phyloP scores from a whole-genome alignment of 2,797 vertebrate species.

The Acipenser oxyrinchus region DNA sequence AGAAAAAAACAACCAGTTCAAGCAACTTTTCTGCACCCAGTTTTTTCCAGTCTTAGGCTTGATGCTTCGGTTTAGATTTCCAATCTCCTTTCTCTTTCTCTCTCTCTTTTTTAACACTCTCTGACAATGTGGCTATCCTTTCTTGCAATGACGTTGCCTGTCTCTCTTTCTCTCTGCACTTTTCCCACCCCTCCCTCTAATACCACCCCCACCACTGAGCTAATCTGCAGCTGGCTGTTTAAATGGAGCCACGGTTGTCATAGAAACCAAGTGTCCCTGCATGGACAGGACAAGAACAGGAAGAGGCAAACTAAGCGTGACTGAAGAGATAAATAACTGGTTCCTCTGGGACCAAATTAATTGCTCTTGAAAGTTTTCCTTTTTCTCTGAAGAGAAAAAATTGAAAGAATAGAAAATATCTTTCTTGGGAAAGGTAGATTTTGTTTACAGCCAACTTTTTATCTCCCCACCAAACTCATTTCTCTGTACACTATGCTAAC shows the following conservation, averaged over 20 bases:
- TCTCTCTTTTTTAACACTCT: conserved; percentile 9
- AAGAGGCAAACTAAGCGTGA: conserved; percentile 43
- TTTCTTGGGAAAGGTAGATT: too few species aligned
- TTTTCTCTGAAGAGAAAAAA: too few species aligned
- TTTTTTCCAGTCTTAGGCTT: neutral
- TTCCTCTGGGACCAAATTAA: conserved; percentile 51
- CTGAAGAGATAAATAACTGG: conserved; percentile 56
- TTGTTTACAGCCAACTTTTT: too few species aligned
- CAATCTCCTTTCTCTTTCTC: conserved; percentile 25
- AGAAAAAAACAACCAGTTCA: too few species aligned
- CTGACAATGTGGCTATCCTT: conserved; percentile 15
- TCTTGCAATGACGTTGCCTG: conserved; percentile 14
- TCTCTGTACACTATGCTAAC: too few species aligned
- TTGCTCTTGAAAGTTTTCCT: conserved; percentile 20
- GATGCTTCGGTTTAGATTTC: conserved; percentile 21
- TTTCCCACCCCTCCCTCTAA: conserved; percentile 39
- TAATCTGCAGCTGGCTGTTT: conserved; percentile 76
- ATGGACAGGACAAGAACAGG: conserved; percentile 41
- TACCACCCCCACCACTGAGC: conserved; percentile 57
- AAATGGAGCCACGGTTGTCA: conserved; percentile 60
- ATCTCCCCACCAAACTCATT: too few species aligned
- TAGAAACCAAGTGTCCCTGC: conserved; percentile 57
- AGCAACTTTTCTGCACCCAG: too few species aligned
- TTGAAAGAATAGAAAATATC: too few species aligned
- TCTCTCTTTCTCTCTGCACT: conserved; percentile 41